phyloP scores from a whole-genome alignment of 2,888 invertebrate species.

The Archips crataeganus region DNA sequence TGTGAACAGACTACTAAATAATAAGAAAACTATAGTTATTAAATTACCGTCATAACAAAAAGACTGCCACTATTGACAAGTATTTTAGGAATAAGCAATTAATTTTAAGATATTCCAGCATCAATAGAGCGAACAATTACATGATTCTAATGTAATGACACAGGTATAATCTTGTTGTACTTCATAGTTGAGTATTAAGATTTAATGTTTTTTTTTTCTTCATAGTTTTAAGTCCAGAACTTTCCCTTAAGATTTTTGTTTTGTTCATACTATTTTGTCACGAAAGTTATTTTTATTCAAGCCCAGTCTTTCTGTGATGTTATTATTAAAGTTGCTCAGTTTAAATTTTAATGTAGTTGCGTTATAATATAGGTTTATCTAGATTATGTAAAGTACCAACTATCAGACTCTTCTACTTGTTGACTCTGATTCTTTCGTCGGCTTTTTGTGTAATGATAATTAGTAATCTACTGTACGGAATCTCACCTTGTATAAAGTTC shows the following conservation, averaged over 20 bases:
- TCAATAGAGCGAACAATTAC: slow-evolving; percentile 28
- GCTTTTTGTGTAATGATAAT: not conserved
- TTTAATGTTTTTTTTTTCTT: slow-evolving; percentile 53
- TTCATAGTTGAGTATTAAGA: slow-evolving; percentile 52
- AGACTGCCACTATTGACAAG: slow-evolving; percentile 61
- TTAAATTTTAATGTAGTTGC: slow-evolving; percentile 67
- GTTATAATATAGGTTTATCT: slow-evolving; percentile 47
- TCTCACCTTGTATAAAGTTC: slow-evolving; percentile 35
- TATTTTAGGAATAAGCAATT: slow-evolving; percentile 52
- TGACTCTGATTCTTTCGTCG: not conserved
- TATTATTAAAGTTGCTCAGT: slow-evolving; percentile 73
- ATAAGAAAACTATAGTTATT: slow-evolving; percentile 23
- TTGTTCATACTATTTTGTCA: slow-evolving; percentile 19
- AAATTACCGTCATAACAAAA: slow-evolving; percentile 43
- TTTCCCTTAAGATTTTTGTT: slow-evolving; percentile 22
- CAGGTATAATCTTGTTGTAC: slow-evolving; percentile 71
- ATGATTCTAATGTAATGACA: slow-evolving; percentile 27
- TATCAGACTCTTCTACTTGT: slow-evolving; percentile 12
- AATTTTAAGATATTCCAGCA: slow-evolving; percentile 44
- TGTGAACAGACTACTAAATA: slow-evolving; percentile 1
- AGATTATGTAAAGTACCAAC: slow-evolving; percentile 36
- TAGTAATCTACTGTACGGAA: slow-evolving; percentile 19
- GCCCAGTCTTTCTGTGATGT: slow-evolving; percentile 42
- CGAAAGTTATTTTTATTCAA: slow-evolving; percentile 32
- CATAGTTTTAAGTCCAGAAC: slow-evolving; percentile 47